Evolutionary conservation across 2,888 invertebrate genomes (phyloP).

Genomic region (Steinernema scapterisci): DNA sequence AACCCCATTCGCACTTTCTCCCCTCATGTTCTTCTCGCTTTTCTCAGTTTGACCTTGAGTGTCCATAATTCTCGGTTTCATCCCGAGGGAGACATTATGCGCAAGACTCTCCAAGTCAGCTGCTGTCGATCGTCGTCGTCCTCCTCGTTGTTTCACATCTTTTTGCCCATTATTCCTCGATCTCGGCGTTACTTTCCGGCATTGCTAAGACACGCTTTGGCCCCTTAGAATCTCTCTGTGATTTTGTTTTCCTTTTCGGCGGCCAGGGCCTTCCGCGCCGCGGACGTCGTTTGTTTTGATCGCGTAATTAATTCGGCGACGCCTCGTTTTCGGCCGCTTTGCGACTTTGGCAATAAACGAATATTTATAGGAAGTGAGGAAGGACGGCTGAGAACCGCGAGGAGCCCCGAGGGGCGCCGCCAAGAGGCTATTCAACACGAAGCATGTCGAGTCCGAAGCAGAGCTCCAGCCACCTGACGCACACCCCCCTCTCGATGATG

Average conservation of each 20-base stretch:
- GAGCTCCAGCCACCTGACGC: conserved; percentile 1
- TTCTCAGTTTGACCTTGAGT: conserved; percentile 21
- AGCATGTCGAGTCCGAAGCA: conserved; percentile 17
- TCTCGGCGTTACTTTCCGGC: background rate
- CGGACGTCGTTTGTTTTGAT: conserved; percentile 3
- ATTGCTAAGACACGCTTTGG: background rate
- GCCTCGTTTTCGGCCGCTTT: too few species aligned
- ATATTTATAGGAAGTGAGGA: background rate
- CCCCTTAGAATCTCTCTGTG: background rate
- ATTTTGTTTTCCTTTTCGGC: conserved; percentile 10
- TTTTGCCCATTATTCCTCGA: conserved; percentile 11
- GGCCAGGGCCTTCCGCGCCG: background rate
- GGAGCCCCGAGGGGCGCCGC: background rate
- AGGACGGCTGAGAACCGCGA: too few species aligned
- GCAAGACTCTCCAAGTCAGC: background rate
- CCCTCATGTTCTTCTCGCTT: background rate
- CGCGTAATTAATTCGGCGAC: conserved; percentile 12
- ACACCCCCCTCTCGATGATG: conserved; percentile 25
- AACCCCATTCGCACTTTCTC: too few species aligned
- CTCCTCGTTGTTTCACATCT: conserved; percentile 8
- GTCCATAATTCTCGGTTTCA: conserved; percentile 22
- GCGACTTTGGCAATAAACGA: conserved; percentile 11
- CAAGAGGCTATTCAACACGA: background rate
- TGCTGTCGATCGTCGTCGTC: conserved; percentile 8
- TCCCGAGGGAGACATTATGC: conserved; percentile 22